phyloP scores from a whole-genome alignment of 2,888 invertebrate species.

The Cremastinae sp. region DNA sequence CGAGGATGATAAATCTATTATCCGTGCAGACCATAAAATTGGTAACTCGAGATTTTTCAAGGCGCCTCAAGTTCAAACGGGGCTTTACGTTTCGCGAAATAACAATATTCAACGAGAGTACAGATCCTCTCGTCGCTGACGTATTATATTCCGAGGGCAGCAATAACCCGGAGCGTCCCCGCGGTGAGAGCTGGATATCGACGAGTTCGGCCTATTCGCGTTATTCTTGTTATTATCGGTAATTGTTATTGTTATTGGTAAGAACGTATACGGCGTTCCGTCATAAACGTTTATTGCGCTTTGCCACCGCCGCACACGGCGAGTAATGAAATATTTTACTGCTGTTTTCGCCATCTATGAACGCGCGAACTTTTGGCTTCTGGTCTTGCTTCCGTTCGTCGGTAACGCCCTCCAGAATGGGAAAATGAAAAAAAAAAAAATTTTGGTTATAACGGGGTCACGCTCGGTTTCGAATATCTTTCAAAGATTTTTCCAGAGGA shows the following conservation, averaged over 20 bases:
- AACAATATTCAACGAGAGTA: background rate
- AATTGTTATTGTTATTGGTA: slow-evolving; percentile 24
- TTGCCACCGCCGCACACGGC: slow-evolving; percentile 30
- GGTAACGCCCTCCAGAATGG: slow-evolving; percentile 20
- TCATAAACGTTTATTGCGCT: slow-evolving; percentile 70
- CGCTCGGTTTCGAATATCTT: too few relatives aligned
- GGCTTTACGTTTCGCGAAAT: too few relatives aligned
- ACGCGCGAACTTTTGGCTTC: slow-evolving; percentile 61
- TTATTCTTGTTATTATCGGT: slow-evolving; percentile 14
- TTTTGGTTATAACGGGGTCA: too few relatives aligned
- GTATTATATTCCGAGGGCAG: slow-evolving; percentile 44
- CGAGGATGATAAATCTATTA: too few relatives aligned
- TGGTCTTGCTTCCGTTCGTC: slow-evolving; percentile 55
- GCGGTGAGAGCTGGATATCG: slow-evolving; percentile 40
- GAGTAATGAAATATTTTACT: slow-evolving; percentile 71
- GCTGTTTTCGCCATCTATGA: slow-evolving; percentile 50
- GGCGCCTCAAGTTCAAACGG: too few relatives aligned
- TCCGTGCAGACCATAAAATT: too few relatives aligned
- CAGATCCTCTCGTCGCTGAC: slow-evolving; percentile 36
- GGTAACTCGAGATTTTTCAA: too few relatives aligned
- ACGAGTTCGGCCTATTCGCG: slow-evolving; percentile 28
- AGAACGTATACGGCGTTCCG: slow-evolving; percentile 43
- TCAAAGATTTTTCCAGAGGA: too few relatives aligned
- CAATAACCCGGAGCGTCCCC: slow-evolving; percentile 40
- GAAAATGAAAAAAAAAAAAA: background rate